A percentile compares a stretch with the other conserved stretches of the same genome.
phyloP scores from a whole-genome alignment of 2,888 invertebrate genomes.

The Callyntrura guangdongensis region DNA sequence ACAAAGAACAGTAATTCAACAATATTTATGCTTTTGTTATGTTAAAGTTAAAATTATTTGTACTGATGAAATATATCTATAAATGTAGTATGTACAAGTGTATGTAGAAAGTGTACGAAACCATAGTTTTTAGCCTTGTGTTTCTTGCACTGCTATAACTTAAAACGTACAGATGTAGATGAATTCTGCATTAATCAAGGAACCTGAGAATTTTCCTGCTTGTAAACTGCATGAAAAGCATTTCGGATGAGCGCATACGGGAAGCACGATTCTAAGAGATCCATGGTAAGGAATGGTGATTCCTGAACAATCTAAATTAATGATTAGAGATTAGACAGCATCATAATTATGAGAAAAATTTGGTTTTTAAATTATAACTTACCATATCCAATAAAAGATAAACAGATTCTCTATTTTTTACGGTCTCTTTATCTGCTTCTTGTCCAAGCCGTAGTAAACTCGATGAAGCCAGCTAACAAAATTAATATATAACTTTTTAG shows the following conservation, averaged over 20 bases:
- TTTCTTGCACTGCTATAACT: constrained; percentile 60
- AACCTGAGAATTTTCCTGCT: constrained; percentile 89
- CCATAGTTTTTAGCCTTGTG: not conserved
- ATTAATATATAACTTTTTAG: constrained; percentile 85
- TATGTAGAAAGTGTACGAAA: constrained; percentile 37
- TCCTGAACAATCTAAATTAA: constrained; percentile 95
- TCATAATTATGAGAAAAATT: not conserved
- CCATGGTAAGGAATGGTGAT: constrained; percentile 99
- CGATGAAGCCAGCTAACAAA: constrained; percentile 93
- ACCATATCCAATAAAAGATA: constrained; percentile 96
- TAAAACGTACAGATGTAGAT: constrained; percentile 69
- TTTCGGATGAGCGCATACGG: constrained; percentile 99
- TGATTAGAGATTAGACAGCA: not conserved
- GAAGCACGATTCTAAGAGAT: constrained; percentile 99
- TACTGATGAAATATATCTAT: constrained; percentile 63
- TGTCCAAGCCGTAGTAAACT: constrained; percentile 97
- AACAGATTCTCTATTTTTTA: constrained; percentile 97
- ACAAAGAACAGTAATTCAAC: constrained; percentile 27
- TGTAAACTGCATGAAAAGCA: constrained; percentile 98
- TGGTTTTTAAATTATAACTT: constrained; percentile 77
- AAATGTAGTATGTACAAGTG: not conserved
- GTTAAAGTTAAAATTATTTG: constrained; percentile 71
- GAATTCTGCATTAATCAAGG: constrained; percentile 79
- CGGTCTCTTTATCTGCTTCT: constrained; percentile 97
- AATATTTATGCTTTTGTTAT: not conserved